phyloP scores from a whole-genome alignment of 2,888 invertebrate species.

The Napeogenes inachia region DNA sequence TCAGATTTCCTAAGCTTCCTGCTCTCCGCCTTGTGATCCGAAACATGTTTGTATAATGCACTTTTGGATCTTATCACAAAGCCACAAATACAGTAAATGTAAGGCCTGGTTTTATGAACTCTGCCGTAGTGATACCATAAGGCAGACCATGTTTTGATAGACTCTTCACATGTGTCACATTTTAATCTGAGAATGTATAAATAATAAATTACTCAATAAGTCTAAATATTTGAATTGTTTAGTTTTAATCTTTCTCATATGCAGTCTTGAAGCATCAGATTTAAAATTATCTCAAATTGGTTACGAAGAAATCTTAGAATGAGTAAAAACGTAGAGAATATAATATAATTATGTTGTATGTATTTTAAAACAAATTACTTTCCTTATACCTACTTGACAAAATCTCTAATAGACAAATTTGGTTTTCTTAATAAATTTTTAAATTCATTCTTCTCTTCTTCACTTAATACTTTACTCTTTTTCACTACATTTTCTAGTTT shows the following conservation, averaged over 20 bases:
- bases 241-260: too few species aligned
- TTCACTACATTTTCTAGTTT: constrained; percentile 43
- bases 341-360: too few species aligned
- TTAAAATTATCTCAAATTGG: too few species aligned
- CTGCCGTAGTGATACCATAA: constrained; percentile 51
- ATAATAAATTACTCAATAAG: too few species aligned
- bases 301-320: too few species aligned
- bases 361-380: constrained; percentile 11
- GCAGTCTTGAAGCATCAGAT: too few species aligned
- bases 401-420: constrained; percentile 61
- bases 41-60: constrained; percentile 64
- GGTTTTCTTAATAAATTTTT: constrained; percentile 49
- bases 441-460: constrained; percentile 48
- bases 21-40: constrained; percentile 58
- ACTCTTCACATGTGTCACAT: constrained; percentile 54
- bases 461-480: constrained; percentile 43
- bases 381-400: constrained; percentile 40
- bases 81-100: constrained; percentile 61
- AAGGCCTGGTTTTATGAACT: constrained; percentile 54
- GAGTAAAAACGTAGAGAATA: too few species aligned
- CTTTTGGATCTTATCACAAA: constrained; percentile 59
- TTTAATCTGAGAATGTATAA: constrained; percentile 49
- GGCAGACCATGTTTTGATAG: constrained; percentile 53
- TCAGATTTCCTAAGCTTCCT: constrained; percentile 45
- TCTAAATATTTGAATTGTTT: too few species aligned